These are phyloP conservation scores for Cephalopterus ornatus DNA, from an alignment of 2,113 vertebrate genomes.

Conservation along the genomic window DNA sequence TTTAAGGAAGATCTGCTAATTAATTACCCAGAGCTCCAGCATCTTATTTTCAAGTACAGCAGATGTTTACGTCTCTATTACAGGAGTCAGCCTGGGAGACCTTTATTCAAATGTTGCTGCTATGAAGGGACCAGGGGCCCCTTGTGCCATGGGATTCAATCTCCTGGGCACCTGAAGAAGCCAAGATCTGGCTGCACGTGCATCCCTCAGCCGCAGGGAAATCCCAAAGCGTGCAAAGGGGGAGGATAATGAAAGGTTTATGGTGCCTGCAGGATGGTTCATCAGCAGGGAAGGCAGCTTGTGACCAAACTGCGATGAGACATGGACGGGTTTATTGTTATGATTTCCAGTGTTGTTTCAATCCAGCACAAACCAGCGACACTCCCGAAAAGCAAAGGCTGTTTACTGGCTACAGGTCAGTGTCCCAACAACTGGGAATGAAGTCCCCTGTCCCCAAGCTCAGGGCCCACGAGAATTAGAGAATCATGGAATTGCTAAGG, in stretches of 20 bases:
- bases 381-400: not conserved
- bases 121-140: rapidly evolving
- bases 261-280: not conserved
- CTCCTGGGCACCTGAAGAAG: not conserved
- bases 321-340: not conserved
- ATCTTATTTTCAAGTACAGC: rapidly evolving
- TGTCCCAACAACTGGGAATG: not conserved
- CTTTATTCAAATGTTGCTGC: not conserved
- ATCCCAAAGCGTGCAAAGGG: not conserved
- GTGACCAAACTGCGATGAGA: not conserved
- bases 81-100: too few relatives aligned
- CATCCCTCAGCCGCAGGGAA: not conserved
- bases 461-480: not conserved
- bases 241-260: not conserved
- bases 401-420: not conserved
- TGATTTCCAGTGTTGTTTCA: not conserved
- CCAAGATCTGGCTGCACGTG: rapidly evolving
- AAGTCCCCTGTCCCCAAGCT: not conserved
- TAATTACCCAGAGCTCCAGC: not conserved
- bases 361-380: not conserved
- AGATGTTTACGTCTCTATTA: not conserved
- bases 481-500: not conserved
- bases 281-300: not conserved
- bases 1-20: not conserved
- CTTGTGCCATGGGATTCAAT: rapidly evolving